Conservation (phyloP, 1,140 invertebrate genomes). For the Luehdorfia chinensis region DNA sequence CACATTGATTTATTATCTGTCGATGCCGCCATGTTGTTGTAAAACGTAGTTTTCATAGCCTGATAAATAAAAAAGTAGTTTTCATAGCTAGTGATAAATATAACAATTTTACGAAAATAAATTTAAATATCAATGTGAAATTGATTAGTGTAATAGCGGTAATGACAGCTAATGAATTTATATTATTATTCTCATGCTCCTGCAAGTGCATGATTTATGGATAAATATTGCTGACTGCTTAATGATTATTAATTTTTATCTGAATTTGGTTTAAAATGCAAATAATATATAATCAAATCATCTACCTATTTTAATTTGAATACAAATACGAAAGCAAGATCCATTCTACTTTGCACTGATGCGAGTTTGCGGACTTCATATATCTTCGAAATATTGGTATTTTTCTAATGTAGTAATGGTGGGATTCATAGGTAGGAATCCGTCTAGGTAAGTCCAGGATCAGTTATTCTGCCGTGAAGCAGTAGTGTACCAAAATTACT, state of each 20-base stretch:
- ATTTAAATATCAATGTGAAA: slow-evolving; percentile 46
- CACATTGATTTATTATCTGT: slow-evolving; percentile 62
- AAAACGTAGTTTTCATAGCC: slow-evolving; percentile 23
- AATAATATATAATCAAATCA: too few relatives aligned
- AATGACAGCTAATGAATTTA: slow-evolving; percentile 60
- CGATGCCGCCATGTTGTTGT: slow-evolving; percentile 33
- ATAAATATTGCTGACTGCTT: slow-evolving; percentile 25
- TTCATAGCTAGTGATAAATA: slow-evolving; percentile 40
- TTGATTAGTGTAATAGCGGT: slow-evolving; percentile 47
- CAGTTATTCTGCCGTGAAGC: too few relatives aligned
- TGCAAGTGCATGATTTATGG: slow-evolving; percentile 45
- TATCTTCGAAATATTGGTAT: too few relatives aligned
- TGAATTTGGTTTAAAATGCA: not conserved
- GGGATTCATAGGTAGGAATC: too few relatives aligned
- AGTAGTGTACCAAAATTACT: too few relatives aligned
- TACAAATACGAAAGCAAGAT: too few relatives aligned
- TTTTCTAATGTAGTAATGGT: too few relatives aligned
- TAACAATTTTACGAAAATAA: slow-evolving; percentile 37
- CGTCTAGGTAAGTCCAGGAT: too few relatives aligned
- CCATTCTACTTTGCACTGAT: too few relatives aligned
- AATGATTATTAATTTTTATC: slow-evolving; percentile 7
- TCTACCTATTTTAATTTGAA: too few relatives aligned
- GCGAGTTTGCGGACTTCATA: too few relatives aligned
- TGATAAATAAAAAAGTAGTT: too few relatives aligned
- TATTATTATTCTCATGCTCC: slow-evolving; percentile 29